phyloP scores from a whole-genome alignment of 2,888 invertebrate species.

The Standfussiana lucernea region DNA sequence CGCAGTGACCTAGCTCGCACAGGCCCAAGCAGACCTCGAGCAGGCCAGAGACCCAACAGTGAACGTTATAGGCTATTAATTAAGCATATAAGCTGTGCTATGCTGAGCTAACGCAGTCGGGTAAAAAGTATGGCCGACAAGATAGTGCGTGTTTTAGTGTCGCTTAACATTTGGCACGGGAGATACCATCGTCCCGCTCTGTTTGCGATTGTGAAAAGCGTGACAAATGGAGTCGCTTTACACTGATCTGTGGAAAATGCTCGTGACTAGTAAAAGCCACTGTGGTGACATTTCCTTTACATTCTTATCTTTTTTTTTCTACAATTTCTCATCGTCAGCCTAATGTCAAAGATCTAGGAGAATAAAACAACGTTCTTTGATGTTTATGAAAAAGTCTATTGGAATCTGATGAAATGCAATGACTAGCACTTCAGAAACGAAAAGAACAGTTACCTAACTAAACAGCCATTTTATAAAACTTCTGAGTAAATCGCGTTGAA shows the following conservation, averaged over 20 bases:
- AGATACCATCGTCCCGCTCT: constrained; percentile 86
- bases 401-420: background rate
- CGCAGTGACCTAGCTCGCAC: background rate
- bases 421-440: background rate
- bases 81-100: background rate
- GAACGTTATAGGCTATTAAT: background rate
- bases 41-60: too few species aligned
- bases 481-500: constrained; percentile 56
- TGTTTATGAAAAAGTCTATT: constrained; percentile 1
- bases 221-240: constrained; percentile 79
- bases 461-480: constrained; percentile 10
- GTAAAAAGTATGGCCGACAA: constrained; percentile 30
- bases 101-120: background rate
- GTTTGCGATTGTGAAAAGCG: constrained; percentile 85
- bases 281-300: constrained; percentile 58
- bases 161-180: constrained; percentile 74
- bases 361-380: constrained; percentile 17
- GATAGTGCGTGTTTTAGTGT: constrained; percentile 47
- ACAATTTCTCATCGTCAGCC: constrained; percentile 17
- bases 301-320: constrained; percentile 39
- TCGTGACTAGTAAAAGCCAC: constrained; percentile 68
- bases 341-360: constrained; percentile 14
- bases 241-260: constrained; percentile 71
- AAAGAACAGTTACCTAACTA: constrained; percentile 22
- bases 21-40: too few species aligned